Conservation (phyloP, 64 coral and sea anemone species). For the Platygyra sinensis region DNA sequence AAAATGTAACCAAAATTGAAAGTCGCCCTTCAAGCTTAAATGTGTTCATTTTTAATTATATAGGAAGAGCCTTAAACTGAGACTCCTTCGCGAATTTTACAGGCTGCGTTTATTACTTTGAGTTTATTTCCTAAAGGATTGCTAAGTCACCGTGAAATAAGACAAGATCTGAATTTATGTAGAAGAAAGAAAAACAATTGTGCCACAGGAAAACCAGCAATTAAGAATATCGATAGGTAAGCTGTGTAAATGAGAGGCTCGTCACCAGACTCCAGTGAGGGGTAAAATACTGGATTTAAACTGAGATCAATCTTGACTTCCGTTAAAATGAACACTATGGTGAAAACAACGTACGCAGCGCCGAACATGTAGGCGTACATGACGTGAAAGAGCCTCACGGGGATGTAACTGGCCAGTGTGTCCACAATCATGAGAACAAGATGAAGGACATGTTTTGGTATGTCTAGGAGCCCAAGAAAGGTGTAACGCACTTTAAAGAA, state of each 20-base stretch:
- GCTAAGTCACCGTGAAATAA: not conserved
- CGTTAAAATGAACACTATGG: conserved; percentile 42
- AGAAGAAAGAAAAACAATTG: conserved; percentile 52
- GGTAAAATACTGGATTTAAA: conserved; percentile 15
- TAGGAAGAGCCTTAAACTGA: too few species aligned
- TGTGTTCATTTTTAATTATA: too few species aligned
- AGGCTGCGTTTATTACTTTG: too few species aligned
- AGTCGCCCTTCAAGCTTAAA: too few species aligned
- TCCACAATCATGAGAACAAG: conserved; percentile 47
- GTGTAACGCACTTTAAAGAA: conserved; percentile 29
- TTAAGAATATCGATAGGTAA: conserved; percentile 44
- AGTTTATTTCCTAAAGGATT: too few species aligned
- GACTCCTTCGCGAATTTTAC: too few species aligned
- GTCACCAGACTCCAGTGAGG: conserved; percentile 48
- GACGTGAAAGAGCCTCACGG: conserved; percentile 56
- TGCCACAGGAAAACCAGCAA: conserved; percentile 45
- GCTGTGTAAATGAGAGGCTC: conserved; percentile 62
- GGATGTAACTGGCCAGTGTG: conserved; percentile 28
- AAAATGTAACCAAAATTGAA: too few species aligned
- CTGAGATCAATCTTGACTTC: conserved; percentile 36
- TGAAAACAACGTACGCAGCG: conserved; percentile 51
- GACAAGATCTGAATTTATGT: conserved; percentile 32
- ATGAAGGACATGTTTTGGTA: conserved; percentile 30
- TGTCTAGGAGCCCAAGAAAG: not conserved
- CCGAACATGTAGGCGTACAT: conserved; percentile 64